Conservation (phyloP, 1,140 invertebrate species). For the Hycleus phaleratus region DNA sequence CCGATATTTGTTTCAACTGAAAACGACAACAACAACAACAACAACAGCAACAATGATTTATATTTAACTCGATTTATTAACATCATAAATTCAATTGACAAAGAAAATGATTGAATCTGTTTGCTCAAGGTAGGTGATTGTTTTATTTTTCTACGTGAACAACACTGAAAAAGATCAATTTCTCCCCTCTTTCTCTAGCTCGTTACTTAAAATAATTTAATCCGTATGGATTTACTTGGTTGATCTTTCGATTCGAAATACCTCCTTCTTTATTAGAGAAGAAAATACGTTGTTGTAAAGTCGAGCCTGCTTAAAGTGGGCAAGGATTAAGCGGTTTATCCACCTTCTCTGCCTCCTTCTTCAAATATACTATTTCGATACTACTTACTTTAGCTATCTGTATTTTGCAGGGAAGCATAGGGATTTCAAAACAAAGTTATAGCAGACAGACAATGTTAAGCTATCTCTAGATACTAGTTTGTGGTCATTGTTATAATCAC, state of each 20-base stretch:
- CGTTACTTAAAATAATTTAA: conserved; percentile 16
- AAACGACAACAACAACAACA: background rate
- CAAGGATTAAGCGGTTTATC: conserved; percentile 34
- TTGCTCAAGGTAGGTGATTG: conserved; percentile 6
- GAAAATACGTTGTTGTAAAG: conserved; percentile 19
- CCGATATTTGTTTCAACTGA: no score
- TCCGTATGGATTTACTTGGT: conserved; percentile 17
- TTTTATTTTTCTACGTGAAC: background rate
- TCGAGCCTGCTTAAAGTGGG: conserved; percentile 8
- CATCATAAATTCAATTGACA: no score
- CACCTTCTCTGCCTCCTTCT: background rate
- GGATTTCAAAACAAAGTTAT: conserved; percentile 24
- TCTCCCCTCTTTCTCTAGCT: conserved; percentile 3
- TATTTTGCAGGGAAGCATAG: conserved; percentile 32
- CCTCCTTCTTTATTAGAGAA: conserved; percentile 3
- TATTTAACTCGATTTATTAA: no score
- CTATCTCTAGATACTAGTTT: conserved; percentile 20
- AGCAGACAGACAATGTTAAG: conserved; percentile 10
- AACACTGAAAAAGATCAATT: background rate
- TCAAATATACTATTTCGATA: conserved; percentile 21
- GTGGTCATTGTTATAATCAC: conserved; percentile 24
- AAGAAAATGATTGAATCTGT: background rate
- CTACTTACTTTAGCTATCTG: conserved; percentile 39
- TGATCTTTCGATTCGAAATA: conserved; percentile 11
- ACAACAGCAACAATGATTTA: background rate